A percentile compares a stretch with the other conserved stretches of the same genome.
These are phyloP conservation scores for Apostichopus californicus DNA, from an alignment of 35 echinoderm and acorn worm species.

Conservation along the genomic window DNA sequence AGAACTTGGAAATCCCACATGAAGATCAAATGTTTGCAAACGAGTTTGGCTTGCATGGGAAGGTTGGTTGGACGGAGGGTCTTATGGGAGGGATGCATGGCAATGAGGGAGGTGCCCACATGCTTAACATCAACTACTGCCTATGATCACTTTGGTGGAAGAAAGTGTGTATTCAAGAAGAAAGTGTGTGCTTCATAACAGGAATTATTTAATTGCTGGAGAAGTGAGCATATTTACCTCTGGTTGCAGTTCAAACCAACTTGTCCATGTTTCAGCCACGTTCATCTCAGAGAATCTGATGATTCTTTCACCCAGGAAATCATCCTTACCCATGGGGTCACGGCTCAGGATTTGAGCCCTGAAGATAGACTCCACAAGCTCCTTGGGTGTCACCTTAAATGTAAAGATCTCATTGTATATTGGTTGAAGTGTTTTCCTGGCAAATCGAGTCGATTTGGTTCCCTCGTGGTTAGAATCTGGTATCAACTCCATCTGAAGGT, in stretches of 20 bases:
- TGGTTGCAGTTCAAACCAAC: constrained; percentile 87
- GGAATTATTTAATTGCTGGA: neutral
- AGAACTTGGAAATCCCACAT: too few relatives aligned
- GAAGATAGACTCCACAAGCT: constrained; percentile 62
- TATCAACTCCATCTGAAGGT: constrained; percentile 78
- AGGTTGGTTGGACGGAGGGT: too few relatives aligned
- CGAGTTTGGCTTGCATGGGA: too few relatives aligned
- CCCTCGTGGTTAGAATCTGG: constrained; percentile 76
- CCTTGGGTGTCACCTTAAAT: constrained; percentile 67
- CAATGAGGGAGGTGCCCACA: too few relatives aligned
- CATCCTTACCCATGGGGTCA: constrained; percentile 89
- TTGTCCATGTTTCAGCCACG: constrained; percentile 67
- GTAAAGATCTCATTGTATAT: constrained; percentile 96
- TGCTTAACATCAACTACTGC: too few relatives aligned
- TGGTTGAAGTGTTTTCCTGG: constrained; percentile 69
- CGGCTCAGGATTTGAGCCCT: constrained; percentile 76
- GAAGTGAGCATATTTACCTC: constrained; percentile 59
- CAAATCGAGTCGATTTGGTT: constrained; percentile 64
- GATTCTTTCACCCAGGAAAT: constrained; percentile 94
- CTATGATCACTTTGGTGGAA: too few relatives aligned
- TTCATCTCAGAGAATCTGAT: constrained; percentile 66
- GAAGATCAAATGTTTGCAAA: too few relatives aligned
- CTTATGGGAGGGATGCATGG: too few relatives aligned
- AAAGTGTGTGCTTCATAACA: too few relatives aligned
- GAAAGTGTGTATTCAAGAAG: too few relatives aligned